These are phyloP conservation scores for Wasmannia auropunctata DNA, from an alignment of 1,140 invertebrate species.

Conservation along the genomic window DNA sequence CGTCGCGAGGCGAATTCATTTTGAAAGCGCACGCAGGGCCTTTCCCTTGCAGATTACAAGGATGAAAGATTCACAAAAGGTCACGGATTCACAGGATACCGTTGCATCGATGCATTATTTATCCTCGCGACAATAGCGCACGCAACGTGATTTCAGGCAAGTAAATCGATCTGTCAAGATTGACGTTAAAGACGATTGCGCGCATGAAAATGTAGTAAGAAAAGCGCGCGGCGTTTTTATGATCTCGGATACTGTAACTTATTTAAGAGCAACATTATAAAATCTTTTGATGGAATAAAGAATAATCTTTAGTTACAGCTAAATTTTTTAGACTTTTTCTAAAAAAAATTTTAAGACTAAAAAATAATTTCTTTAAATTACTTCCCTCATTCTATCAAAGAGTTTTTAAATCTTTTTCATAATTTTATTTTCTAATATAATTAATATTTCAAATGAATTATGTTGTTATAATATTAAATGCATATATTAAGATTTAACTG, in stretches of 20 bases:
- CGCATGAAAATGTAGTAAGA: background rate
- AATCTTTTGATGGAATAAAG: background rate
- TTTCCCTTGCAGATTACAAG: constrained; percentile 20
- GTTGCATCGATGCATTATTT: constrained; percentile 62
- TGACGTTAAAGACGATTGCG: background rate
- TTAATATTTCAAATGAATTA: background rate
- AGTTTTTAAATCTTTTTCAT: background rate
- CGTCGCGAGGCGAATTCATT: constrained; percentile 30
- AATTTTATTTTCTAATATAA: background rate
- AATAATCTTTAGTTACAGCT: background rate
- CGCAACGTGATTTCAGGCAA: constrained; percentile 52
- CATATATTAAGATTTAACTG: background rate
- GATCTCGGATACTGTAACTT: background rate
- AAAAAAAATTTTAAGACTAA: background rate
- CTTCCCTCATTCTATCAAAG: background rate
- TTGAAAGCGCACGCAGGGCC: constrained; percentile 5
- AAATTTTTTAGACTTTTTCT: background rate
- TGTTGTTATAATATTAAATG: background rate
- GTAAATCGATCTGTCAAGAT: constrained; percentile 62
- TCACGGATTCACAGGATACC: constrained; percentile 46
- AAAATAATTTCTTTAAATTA: background rate
- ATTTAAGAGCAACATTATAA: background rate
- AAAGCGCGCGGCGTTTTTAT: background rate
- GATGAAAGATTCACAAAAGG: constrained; percentile 28
- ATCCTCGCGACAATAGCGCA: background rate